Percentiles rank a stretch among this genome's conserved stretches.
Evolutionary conservation across 2,888 invertebrate species (phyloP).

Genomic region (Caenorhabditis doughertyi): DNA sequence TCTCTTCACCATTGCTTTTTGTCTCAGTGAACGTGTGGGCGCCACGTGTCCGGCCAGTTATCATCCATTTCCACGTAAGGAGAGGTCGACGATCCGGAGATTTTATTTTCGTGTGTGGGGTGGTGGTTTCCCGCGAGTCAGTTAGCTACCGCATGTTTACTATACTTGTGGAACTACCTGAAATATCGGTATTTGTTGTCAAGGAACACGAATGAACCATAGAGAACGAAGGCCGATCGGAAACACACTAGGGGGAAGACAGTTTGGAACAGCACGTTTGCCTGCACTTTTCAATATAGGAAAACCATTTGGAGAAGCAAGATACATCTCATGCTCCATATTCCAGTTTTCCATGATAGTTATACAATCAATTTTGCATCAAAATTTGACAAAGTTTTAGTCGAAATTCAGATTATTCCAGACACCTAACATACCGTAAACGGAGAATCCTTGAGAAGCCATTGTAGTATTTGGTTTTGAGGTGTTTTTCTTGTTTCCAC

Average conservation of each 20-base stretch:
- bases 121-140: constrained; percentile 20
- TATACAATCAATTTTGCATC: constrained; percentile 10
- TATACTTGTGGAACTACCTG: constrained; percentile 53
- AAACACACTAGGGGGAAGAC: constrained; percentile 33
- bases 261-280: no score
- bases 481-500: constrained; percentile 7
- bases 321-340: neutral
- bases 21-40: neutral
- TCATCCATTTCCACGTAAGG: neutral
- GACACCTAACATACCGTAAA: constrained; percentile 64
- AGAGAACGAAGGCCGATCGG: constrained; percentile 67
- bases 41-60: neutral
- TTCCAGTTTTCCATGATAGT: neutral
- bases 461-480: constrained; percentile 16
- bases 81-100: constrained; percentile 24
- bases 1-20: constrained; percentile 48
- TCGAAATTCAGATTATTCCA: neutral
- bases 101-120: constrained; percentile 2
- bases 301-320: neutral
- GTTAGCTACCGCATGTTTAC: constrained; percentile 34
- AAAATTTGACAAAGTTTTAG: constrained; percentile 7
- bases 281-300: no score
- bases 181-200: constrained; percentile 65
- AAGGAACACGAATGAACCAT: constrained; percentile 68
- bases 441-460: constrained; percentile 63